Base-by-base conservation (phyloP, 2,888 invertebrate species). In the Lasioglossum vierecki region DNA sequence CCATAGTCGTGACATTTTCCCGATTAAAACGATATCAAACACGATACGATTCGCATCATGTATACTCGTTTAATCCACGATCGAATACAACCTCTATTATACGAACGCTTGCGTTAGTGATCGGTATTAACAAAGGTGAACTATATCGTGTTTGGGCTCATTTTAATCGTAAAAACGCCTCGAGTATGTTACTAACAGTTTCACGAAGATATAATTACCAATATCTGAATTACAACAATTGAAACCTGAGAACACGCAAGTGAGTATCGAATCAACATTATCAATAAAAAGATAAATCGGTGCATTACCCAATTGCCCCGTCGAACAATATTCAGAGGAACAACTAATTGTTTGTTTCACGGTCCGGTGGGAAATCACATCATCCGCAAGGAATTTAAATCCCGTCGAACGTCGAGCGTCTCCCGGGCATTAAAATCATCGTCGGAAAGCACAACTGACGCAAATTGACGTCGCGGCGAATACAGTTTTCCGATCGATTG, bases 391-490 rank as follows among this genome's bases (percentile, higher is more conserved):
- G 49, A 46, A 72, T 72, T 30, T 72, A 49, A 46, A 72, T 72
- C 72, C 18, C 76, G 46, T 66, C 30, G 71, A 71, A 57, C 44
- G 44, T 46, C 46, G 46, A 35, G 4, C 60, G 46, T 76, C 76
- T 70, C 70, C 11, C 22, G 66, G 68, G 39, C 76, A 74, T 76
- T 66, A 66, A 63, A 76, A 66, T 63, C 66, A 76, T 44, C 60
- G 76, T 26, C 66, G 63, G 76, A n/a, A 66, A 66, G 63, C 46
- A 35, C 76, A 44, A 72, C 41, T 57, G 57, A 70, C 49, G 46
- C n/a, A 30, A 53, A 80, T 76, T 68, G 80, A 76, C 76, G 30
- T 66, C 22, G 41, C 18, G 5, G 53, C 22, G 26, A 49, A 80
- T 41, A 76, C 35, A 73, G 30, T 68, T 68, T 76, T 4, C 22